phyloP scores from a whole-genome alignment of 64 coral and sea anemone species.

The Montipora cactus region DNA sequence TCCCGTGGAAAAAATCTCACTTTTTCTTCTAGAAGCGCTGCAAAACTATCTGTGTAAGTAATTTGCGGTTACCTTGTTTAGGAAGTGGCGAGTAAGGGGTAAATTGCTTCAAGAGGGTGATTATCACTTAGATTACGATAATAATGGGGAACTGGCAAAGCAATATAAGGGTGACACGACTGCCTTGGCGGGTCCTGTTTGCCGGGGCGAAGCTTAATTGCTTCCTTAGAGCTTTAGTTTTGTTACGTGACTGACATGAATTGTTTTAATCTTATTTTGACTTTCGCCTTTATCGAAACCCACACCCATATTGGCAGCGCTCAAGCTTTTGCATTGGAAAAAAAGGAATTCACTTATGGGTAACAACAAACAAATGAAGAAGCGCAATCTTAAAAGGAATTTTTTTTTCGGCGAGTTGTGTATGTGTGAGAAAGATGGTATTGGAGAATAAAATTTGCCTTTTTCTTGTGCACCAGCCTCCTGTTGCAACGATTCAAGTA shows the following conservation, averaged over 20 bases:
- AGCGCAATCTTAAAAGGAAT: slow-evolving; percentile 24
- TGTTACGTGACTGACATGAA: slow-evolving; percentile 26
- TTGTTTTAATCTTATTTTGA: not conserved
- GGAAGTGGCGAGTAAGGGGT: slow-evolving; percentile 47
- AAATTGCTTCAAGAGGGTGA: slow-evolving; percentile 63
- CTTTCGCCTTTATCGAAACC: slow-evolving; percentile 22
- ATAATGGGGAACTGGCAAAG: slow-evolving; percentile 17
- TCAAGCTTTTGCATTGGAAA: not conserved
- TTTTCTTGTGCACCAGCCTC: not conserved
- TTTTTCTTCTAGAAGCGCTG: slow-evolving; percentile 3
- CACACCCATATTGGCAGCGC: not conserved
- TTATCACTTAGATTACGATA: slow-evolving; percentile 61
- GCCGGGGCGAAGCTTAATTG: slow-evolving; percentile 33
- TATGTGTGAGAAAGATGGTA: not conserved
- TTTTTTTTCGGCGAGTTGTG: slow-evolving; percentile 17
- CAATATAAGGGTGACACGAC: slow-evolving; percentile 43
- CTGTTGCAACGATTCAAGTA: not conserved
- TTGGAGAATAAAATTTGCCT: slow-evolving; percentile 3
- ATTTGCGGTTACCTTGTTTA: slow-evolving; percentile 47
- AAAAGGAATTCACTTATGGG: slow-evolving; percentile 27
- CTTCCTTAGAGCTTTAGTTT: not conserved
- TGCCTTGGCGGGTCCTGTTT: slow-evolving; percentile 21
- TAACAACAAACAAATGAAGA: slow-evolving; percentile 44
- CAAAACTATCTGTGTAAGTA: slow-evolving; percentile 19
- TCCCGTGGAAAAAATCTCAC: slow-evolving; percentile 40